Conservation (phyloP, 2,797 vertebrate genomes). For the Trichosurus vulpecula region DNA sequence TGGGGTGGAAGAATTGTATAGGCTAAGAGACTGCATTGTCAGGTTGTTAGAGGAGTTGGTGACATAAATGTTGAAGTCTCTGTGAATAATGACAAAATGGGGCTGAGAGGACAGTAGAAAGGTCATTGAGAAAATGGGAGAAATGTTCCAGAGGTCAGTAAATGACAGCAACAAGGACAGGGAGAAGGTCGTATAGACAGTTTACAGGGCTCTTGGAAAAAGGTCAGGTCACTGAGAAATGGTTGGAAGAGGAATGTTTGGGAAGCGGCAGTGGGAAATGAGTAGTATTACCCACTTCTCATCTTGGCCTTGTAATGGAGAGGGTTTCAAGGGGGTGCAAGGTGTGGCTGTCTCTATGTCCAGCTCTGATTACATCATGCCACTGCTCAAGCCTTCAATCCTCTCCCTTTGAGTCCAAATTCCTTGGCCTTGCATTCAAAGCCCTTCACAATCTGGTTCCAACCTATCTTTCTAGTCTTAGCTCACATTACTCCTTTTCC, state of each 20-base stretch:
- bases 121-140: not conserved
- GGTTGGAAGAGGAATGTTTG: not conserved
- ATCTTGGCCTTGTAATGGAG: not conserved
- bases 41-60: not conserved
- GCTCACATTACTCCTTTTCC: not conserved
- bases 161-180: not conserved
- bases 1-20: not conserved
- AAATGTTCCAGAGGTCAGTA: not conserved
- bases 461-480: not conserved
- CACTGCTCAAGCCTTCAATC: not conserved
- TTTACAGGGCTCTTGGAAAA: not conserved
- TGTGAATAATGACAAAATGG: not conserved
- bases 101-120: not conserved
- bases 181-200: not conserved
- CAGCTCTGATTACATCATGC: not conserved
- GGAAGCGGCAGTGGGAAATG: not conserved
- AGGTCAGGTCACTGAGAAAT: not conserved
- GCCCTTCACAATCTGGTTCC: not conserved
- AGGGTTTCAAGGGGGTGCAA: not conserved
- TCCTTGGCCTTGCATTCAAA: not conserved
- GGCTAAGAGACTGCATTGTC: not conserved
- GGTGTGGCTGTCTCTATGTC: not conserved
- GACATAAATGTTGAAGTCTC: not conserved
- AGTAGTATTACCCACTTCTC: not conserved
- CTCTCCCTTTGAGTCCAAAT: not conserved